phyloP scores from a whole-genome alignment of 2,797 vertebrate species.

The Tolypeutes matacus region DNA sequence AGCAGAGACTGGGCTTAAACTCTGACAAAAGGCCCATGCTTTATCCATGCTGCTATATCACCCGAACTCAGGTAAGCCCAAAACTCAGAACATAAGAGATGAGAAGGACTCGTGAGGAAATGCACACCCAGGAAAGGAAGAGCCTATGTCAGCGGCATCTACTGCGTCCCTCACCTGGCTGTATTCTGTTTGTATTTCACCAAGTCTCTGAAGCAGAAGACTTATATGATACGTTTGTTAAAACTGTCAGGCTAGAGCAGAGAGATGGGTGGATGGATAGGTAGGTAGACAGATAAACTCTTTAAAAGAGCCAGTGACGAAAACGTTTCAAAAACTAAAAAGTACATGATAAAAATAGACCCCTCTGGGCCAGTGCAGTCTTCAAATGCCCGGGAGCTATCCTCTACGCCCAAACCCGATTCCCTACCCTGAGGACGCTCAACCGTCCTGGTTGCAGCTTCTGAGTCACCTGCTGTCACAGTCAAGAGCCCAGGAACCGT shows the following conservation, averaged over 20 bases:
- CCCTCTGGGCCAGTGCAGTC: neutral
- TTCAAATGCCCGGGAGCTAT: neutral
- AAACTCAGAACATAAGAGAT: neutral
- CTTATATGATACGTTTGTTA: neutral
- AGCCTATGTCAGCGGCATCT: constrained; percentile 27
- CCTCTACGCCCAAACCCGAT: neutral
- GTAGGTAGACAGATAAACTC: too few relatives aligned
- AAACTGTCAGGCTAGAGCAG: too few relatives aligned
- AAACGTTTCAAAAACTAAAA: constrained; percentile 20
- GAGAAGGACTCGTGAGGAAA: neutral
- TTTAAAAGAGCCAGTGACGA: constrained; percentile 24
- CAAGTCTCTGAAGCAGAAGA: constrained; percentile 24
- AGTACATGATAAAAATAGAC: constrained; percentile 20
- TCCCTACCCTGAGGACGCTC: accelerated
- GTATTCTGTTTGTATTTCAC: neutral
- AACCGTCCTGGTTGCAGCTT: neutral
- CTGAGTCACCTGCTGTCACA: neutral
- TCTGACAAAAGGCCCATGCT: neutral
- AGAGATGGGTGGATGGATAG: too few relatives aligned
- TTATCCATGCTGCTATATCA: neutral
- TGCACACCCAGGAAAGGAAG: constrained; percentile 18
- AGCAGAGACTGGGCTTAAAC: neutral
- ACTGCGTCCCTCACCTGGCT: neutral
- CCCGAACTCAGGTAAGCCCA: neutral
- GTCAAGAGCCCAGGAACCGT: neutral